Evolutionary conservation across 2,888 invertebrate species (phyloP).

Genomic region (Chydorus sphaericus): DNA sequence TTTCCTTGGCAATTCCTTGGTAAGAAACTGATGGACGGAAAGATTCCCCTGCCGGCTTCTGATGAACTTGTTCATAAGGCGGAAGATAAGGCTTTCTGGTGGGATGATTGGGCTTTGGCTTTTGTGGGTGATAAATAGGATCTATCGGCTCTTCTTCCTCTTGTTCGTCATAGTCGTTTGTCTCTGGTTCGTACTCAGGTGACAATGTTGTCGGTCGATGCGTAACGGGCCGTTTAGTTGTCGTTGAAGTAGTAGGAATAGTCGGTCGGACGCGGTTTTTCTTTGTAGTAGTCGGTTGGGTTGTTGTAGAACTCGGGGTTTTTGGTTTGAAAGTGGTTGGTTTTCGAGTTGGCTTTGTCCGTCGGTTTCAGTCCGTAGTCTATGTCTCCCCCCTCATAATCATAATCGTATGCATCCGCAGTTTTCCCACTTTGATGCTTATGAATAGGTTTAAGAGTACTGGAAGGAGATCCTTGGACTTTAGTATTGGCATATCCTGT

Average conservation of each 20-base stretch:
- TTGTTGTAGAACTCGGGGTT: neutral
- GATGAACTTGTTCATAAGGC: too few species aligned
- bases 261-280: neutral
- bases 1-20: too few species aligned
- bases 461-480: slow-evolving; percentile 10
- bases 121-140: too few species aligned
- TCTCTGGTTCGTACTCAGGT: neutral
- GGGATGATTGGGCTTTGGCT: neutral
- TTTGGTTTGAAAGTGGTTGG: neutral
- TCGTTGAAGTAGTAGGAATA: neutral
- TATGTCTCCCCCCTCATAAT: neutral
- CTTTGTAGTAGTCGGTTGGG: neutral
- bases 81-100: too few species aligned
- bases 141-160: too few species aligned
- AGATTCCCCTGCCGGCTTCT: too few species aligned
- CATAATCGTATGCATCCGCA: neutral
- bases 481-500: slow-evolving; percentile 15
- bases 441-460: neutral
- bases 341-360: neutral
- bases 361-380: neutral
- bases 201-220: neutral
- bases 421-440: too few species aligned
- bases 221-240: neutral
- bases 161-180: neutral
- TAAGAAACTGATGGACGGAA: too few species aligned